Evolutionary conservation across 2,113 vertebrate species (phyloP), one percentile per base, ranked within the genome.

Genomic region (Bubo scandiacus): DNA sequence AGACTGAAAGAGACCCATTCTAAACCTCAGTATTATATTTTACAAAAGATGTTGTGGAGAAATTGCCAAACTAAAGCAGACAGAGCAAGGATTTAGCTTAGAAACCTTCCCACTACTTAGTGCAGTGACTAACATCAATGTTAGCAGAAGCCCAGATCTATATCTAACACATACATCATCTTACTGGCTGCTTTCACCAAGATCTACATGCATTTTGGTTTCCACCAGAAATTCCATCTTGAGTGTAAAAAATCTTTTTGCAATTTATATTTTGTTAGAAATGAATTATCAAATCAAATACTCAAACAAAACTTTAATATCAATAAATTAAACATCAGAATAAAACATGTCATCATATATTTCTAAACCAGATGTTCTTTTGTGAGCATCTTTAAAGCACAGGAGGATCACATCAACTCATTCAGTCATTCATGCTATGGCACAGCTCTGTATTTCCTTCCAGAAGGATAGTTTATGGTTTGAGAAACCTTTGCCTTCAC

Each of bases 401-500:
- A 54, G 36, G 66, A 90, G 38, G 15, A 93, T 66, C 66, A 61
- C 40, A 82, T 65, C 45, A 94, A 42, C 19, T 71, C 42, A 30
- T 81, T 91, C 68, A 81, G 43, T 95, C 72, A 86, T 62, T 87
- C 51, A 43, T 62, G 30, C 22, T 75, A 42, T 40, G 23, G 10
- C 54, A 73, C 14, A 70, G 43, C 20, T 80, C 36, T 61, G 4
- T 91, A 91, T 94, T 84, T 92, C 65, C 40, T 91, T 96, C 61
- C 54, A 67, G 36, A 81, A 78, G 11, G 18, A 72, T 32, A 85
- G 81, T 87, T 96, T 89, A 94, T 67, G 34, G 34, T 86, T 72
- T 90, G 30, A 81, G 49, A 86, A 91, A 85, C 27, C 54, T 91
- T 88, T 81, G 75, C 62, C 62, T 85, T 94, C 67, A 84, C 36